These are phyloP conservation scores for Geotrypetes seraphini DNA, from an alignment of 2,797 vertebrate genomes.

Conservation along the genomic window DNA sequence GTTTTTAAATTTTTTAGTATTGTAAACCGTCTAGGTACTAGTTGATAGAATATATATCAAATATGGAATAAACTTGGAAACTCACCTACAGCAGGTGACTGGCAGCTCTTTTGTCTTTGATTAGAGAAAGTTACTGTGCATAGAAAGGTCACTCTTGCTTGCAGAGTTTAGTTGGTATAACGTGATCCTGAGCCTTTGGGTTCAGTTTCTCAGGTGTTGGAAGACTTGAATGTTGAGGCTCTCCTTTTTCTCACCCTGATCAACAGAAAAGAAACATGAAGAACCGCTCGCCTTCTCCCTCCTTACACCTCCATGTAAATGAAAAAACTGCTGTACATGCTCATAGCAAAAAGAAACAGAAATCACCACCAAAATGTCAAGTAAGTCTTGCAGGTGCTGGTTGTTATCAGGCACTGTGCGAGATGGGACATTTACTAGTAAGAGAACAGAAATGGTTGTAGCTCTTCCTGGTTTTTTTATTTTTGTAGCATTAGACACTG, in stretches of 20 bases:
- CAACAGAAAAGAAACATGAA: conserved; percentile 70
- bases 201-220: too few species aligned
- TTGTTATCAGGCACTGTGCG: neutral
- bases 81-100: too few species aligned
- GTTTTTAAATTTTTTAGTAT: too few species aligned
- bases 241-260: conserved; percentile 33
- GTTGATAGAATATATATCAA: too few species aligned
- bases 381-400: conserved; percentile 35
- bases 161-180: too few species aligned
- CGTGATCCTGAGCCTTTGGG: too few species aligned
- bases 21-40: too few species aligned
- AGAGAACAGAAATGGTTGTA: neutral
- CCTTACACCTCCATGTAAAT: conserved; percentile 80
- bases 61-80: too few species aligned
- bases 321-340: conserved; percentile 80
- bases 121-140: too few species aligned
- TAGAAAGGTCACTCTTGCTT: too few species aligned
- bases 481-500: neutral
- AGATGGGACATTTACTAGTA: neutral
- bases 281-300: conserved; percentile 71
- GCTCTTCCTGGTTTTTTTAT: neutral
- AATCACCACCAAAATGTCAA: conserved; percentile 59
- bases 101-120: too few species aligned
- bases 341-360: conserved; percentile 76
- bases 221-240: too few species aligned